Conservation (phyloP, 1,140 invertebrate species). For the Pinna nobilis region DNA sequence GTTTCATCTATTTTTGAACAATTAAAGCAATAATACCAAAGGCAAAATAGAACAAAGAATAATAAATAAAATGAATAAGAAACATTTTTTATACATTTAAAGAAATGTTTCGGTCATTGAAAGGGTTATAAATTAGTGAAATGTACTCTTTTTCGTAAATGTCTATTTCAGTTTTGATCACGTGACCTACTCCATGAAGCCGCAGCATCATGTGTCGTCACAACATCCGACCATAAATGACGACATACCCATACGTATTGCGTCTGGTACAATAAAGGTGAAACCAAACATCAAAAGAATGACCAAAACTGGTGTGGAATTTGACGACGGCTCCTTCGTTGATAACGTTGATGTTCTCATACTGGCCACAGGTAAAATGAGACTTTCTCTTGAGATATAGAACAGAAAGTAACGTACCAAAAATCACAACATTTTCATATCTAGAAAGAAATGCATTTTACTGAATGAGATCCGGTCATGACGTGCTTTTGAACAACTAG, state of each 20-base stretch:
- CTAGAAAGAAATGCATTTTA: too few relatives aligned
- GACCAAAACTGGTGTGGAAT: conserved; percentile 70
- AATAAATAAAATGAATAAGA: background rate
- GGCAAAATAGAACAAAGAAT: background rate
- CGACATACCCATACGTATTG: conserved; percentile 77
- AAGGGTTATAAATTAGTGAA: background rate
- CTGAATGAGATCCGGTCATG: too few relatives aligned
- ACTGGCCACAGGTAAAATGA: conserved; percentile 55
- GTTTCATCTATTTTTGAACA: too few relatives aligned
- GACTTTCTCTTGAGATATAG: too few relatives aligned
- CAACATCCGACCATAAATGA: conserved; percentile 78
- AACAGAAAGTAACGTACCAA: too few relatives aligned
- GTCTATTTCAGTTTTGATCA: conserved; percentile 77
- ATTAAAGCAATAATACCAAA: background rate
- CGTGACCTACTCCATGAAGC: conserved; percentile 71
- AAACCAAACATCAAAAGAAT: conserved; percentile 70
- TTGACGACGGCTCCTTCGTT: conserved; percentile 69
- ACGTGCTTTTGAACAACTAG: too few relatives aligned
- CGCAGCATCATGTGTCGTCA: conserved; percentile 72
- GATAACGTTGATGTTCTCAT: conserved; percentile 65
- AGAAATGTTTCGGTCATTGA: background rate
- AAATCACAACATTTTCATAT: too few relatives aligned
- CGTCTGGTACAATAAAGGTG: conserved; percentile 74
- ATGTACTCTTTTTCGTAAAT: background rate
- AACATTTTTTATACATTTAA: background rate